Evolutionary conservation across 2,797 vertebrate genomes (phyloP), one percentile per base, ranked within the genome.

Genomic region (Apogon talboti): DNA sequence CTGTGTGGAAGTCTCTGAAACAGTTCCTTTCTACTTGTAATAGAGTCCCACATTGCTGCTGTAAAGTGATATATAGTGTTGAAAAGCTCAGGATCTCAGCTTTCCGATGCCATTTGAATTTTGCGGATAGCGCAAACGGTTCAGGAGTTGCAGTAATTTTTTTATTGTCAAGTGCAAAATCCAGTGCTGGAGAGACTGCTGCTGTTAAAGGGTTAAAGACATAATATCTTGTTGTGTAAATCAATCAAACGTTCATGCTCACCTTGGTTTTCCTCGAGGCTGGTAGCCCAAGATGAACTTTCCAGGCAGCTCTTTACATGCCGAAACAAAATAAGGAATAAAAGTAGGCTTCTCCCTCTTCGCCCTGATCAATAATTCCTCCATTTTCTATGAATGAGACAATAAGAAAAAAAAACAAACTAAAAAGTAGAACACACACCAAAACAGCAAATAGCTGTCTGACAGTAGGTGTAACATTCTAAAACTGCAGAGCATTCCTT

Each of bases 221-320:
- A 35, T 35, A 35, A 35, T 9, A 35, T 35, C 5, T 8, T 30
- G 28, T 30, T 30, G 6, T 5, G 5, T 30, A 35, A 35, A 35
- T 10, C 7, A 33, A n/a, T 14, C 6, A 38, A 44, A 42, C 8
- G 37, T 0, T 43, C 71, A n/a, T 11, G 38, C 93, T 92, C 81
- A 99, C 98, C 97, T 95, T 72, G 98, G 97, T 91, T 99, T 99
- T 66, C 95, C 98, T n/a, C 98, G 95, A 74, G 98, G 98, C 83
- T 99, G 98, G 85, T 99, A 99, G 46, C 98, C 98, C 76, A 99
- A 88, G n/a, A 99, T 94, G 90, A 99, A 99, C 89, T 99, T 99
- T 73, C 98, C 98, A 5, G 98, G 98, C 33, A 99, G 93, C 19
- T 98, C 96, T 94, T 95, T 98, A 89, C 96, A 98, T 44, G 98